Evolutionary conservation across 2,113 vertebrate species (phyloP).

Genomic region (Meriones unguiculatus): DNA sequence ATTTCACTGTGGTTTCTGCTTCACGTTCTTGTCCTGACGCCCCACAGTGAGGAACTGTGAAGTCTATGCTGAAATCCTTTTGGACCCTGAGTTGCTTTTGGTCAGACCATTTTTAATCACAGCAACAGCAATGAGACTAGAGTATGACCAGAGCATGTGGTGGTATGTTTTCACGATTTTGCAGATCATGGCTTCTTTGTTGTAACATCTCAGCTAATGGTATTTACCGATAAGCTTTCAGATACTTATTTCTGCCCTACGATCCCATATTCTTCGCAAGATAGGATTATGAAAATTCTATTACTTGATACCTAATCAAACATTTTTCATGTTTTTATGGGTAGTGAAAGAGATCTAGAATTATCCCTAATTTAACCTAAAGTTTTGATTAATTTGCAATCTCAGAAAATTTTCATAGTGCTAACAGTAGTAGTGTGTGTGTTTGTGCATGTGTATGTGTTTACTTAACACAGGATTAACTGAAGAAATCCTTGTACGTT

Average conservation of each 20-base stretch:
- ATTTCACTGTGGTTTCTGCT: neutral
- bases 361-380: slow-evolving; percentile 60
- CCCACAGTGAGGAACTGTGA: neutral
- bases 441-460: slow-evolving; percentile 4
- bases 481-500: slow-evolving; percentile 76
- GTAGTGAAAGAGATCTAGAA: slow-evolving; percentile 58
- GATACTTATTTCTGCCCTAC: no score
- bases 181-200: neutral
- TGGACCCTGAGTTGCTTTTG: neutral
- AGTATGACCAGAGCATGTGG: neutral
- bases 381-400: slow-evolving; percentile 69
- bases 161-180: neutral
- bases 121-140: neutral
- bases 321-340: slow-evolving; percentile 52
- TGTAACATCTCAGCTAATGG: neutral
- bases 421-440: neutral
- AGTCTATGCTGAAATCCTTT: neutral
- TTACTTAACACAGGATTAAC: slow-evolving; percentile 71
- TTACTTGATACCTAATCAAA: neutral
- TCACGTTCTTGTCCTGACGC: neutral
- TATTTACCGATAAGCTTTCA: neutral
- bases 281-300: neutral
- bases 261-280: neutral
- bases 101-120: neutral
- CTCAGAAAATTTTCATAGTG: slow-evolving; percentile 35